Evolutionary conservation across 2,888 invertebrate species (phyloP), one percentile per base, ranked within the genome.

Genomic region (Leptinotarsa haldemani): DNA sequence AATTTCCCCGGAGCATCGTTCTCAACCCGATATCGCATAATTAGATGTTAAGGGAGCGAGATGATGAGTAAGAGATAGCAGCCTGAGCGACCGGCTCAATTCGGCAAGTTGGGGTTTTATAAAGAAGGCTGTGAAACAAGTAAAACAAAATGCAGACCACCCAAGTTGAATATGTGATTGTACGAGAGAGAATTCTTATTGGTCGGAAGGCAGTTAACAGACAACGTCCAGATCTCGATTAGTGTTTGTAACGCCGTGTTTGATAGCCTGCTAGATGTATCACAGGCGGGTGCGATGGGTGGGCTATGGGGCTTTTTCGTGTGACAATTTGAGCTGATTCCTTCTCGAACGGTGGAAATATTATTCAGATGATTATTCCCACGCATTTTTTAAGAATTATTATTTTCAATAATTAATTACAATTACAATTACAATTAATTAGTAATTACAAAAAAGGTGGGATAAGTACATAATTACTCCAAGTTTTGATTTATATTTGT

Each of bases 101-200:
- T 80, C 79, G 80, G 79, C 79, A 72, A 73, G 69, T 72, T 66
- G 74, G 74, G 72, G 74, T 75, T 40, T 74, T 71, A 74, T 77
- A 77, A 81, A 81, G 75, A 75, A 74, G 79, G 78, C 77, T 74
- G 73, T 80, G 78, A 80, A 80, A 83, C 83, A 82, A 86, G 85
- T 86, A 87, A 86, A 87, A 86, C 86, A 87, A 87, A 87, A 86
- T 85, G 84, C 82, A 81, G 87, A 86, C 87, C 87, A 87, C 87
- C 87, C 87, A 87, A 87, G 87, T 87, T 82, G 87, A 85, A 83
- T 80, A 83, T 84, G 85, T 83, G 85, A 85, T 84, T 85, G 84
- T 83, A 80, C 78, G 81, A 69, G 73, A 78, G 80, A 80, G 76
- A 75, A 79, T 79, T 80, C 83, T 82, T 81, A 85, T 85, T 85